phyloP scores from a whole-genome alignment of 2,113 vertebrate genomes.

The Hippoglossus stenolepis region DNA sequence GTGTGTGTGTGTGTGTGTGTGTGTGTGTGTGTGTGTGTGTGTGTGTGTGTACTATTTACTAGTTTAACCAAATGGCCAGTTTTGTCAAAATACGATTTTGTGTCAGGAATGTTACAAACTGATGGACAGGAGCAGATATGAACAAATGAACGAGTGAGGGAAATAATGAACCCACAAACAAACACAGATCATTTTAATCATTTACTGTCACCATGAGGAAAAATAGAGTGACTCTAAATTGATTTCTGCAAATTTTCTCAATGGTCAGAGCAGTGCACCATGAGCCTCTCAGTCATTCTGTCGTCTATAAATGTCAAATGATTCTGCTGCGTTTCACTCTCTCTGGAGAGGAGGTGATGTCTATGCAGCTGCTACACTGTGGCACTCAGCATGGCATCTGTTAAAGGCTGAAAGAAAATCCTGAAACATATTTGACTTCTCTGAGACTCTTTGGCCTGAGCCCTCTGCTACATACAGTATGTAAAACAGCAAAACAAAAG shows the following conservation, averaged over 20 bases:
- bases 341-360: slow-evolving; percentile 46
- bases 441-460: slow-evolving; percentile 36
- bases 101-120: no score
- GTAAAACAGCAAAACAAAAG: slow-evolving; percentile 59
- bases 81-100: no score
- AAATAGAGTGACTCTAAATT: slow-evolving; percentile 1
- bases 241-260: slow-evolving; percentile 31
- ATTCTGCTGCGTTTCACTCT: slow-evolving; percentile 53
- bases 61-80: not conserved
- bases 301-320: slow-evolving; percentile 51
- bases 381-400: slow-evolving; percentile 38
- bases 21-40: no score
- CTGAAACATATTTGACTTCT: slow-evolving; percentile 2
- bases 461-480: slow-evolving; percentile 50
- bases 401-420: not conserved
- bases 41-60: not conserved
- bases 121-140: no score
- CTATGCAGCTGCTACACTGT: slow-evolving; percentile 49
- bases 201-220: not conserved
- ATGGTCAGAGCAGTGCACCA: slow-evolving; percentile 7
- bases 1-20: no score
- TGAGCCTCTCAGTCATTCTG: slow-evolving; percentile 41
- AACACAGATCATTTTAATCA: not conserved
- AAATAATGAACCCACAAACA: not conserved
- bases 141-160: not conserved